Percentiles rank a stretch among this genome's conserved stretches.
Evolutionary conservation across 2,113 vertebrate genomes (phyloP).

Genomic region (Pipa parva): DNA sequence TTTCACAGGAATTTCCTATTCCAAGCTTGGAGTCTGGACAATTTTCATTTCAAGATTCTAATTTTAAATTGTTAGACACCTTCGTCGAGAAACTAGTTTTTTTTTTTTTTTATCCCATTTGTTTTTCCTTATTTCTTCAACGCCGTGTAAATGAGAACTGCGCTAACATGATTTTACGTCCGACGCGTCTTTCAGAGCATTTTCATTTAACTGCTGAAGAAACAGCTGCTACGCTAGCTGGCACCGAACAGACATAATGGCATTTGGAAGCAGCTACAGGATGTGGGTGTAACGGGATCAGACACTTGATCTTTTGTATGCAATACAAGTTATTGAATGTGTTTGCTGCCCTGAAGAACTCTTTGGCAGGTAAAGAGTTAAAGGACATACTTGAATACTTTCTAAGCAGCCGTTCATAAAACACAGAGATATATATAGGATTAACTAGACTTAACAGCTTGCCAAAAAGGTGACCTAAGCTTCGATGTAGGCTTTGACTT

Average conservation of each 20-base stretch:
- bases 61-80: too few relatives aligned
- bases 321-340: conserved; percentile 3
- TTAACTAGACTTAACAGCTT: not conserved
- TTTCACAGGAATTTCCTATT: conserved; percentile 28
- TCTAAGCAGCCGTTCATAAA: not conserved
- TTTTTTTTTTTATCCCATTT: too few relatives aligned
- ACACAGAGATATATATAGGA: not conserved
- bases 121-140: not conserved
- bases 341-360: not conserved
- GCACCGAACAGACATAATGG: conserved; percentile 9
- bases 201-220: not conserved
- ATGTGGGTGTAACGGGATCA: conserved; percentile 30
- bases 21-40: conserved; percentile 10
- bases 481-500: conserved; percentile 1
- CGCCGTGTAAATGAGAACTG: not conserved
- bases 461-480: not conserved
- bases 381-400: not conserved
- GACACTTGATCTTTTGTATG: conserved; percentile 23
- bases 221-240: conserved; percentile 28
- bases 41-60: not conserved
- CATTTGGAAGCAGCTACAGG: conserved; percentile 34
- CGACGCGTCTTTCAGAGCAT: conserved; percentile 4
- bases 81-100: too few relatives aligned
- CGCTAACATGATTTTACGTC: not conserved
- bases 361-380: not conserved